phyloP scores from a whole-genome alignment of 1,140 invertebrate species.

The Bombus sylvicola region DNA sequence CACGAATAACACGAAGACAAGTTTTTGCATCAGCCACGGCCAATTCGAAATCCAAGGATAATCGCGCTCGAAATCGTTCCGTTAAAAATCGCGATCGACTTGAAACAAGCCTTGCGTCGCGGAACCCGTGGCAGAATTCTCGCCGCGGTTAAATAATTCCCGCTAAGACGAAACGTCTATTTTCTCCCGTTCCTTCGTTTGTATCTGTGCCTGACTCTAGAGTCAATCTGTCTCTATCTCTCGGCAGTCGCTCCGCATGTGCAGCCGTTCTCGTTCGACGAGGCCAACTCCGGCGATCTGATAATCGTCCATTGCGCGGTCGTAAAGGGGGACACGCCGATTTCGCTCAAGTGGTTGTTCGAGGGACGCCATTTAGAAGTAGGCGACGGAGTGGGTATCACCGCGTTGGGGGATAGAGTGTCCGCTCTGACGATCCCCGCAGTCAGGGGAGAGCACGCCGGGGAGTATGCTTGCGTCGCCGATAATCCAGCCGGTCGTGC shows the following conservation, averaged over 20 bases:
- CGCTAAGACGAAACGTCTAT: constrained; percentile 6
- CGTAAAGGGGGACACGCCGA: constrained; percentile 89
- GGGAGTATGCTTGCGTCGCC: constrained; percentile 90
- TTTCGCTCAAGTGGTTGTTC: constrained; percentile 87
- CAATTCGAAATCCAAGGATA: too few relatives aligned
- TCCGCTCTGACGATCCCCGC: constrained; percentile 82
- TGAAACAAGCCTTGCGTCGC: too few relatives aligned
- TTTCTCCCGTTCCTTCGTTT: constrained; percentile 1
- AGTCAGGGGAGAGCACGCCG: constrained; percentile 84
- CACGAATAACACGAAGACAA: neutral
- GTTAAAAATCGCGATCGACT: too few relatives aligned
- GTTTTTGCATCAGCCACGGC: too few relatives aligned
- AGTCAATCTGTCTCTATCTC: constrained; percentile 79
- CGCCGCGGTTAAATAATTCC: neutral
- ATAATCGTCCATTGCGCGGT: constrained; percentile 88
- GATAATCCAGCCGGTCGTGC: constrained; percentile 87
- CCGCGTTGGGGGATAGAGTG: constrained; percentile 83
- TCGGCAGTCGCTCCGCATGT: constrained; percentile 80
- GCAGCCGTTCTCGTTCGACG: constrained; percentile 80
- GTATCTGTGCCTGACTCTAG: constrained; percentile 82
- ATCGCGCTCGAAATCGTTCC: neutral
- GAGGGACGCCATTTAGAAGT: constrained; percentile 80
- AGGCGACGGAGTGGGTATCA: constrained; percentile 84
- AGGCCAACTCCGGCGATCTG: constrained; percentile 84
- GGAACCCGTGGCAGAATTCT: neutral